Conservation (phyloP, 2,113 vertebrate genomes). For the Antennarius striatus region DNA sequence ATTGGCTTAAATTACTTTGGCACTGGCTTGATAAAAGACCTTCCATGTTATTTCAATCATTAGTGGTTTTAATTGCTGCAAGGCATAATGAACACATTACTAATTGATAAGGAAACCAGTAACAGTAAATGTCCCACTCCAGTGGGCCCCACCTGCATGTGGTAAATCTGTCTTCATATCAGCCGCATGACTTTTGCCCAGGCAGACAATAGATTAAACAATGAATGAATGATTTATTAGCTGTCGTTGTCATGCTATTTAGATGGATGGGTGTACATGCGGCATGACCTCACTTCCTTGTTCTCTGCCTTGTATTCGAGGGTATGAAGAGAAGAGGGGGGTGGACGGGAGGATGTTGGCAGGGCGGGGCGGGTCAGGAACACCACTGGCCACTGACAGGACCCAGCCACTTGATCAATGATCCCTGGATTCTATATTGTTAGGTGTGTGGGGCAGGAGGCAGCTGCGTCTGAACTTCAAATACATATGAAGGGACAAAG, state of each 20-base stretch:
- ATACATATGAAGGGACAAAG: conserved; percentile 63
- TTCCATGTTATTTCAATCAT: conserved; percentile 76
- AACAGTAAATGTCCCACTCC: conserved; percentile 57
- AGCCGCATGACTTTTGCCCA: conserved; percentile 76
- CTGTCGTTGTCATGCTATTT: conserved; percentile 84
- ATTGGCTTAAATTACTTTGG: conserved; percentile 74
- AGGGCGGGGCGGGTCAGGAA: conserved; percentile 74
- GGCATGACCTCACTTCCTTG: conserved; percentile 85
- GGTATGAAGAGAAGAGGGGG: conserved; percentile 62
- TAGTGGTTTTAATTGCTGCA: conserved; percentile 74
- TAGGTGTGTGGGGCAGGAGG: conserved; percentile 44
- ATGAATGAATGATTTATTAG: conserved; percentile 89
- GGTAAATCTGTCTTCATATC: conserved; percentile 78
- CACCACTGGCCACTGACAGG: conserved; percentile 78
- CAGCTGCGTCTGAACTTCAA: conserved; percentile 72
- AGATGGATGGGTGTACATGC: conserved; percentile 85
- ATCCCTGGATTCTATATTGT: conserved; percentile 70
- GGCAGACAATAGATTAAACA: conserved; percentile 85
- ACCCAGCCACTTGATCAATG: conserved; percentile 79
- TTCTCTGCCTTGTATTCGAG: conserved; percentile 76
- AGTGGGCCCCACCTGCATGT: conserved; percentile 72
- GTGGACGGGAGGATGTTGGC: conserved; percentile 59
- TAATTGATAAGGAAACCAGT: conserved; percentile 75
- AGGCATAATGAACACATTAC: conserved; percentile 78
- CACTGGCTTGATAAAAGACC: conserved; percentile 71